A percentile compares a stretch with the other conserved stretches of the same genome.
These are phyloP conservation scores for Homarus americanus DNA, from an alignment of 1,140 invertebrate genomes.

Conservation along the genomic window DNA sequence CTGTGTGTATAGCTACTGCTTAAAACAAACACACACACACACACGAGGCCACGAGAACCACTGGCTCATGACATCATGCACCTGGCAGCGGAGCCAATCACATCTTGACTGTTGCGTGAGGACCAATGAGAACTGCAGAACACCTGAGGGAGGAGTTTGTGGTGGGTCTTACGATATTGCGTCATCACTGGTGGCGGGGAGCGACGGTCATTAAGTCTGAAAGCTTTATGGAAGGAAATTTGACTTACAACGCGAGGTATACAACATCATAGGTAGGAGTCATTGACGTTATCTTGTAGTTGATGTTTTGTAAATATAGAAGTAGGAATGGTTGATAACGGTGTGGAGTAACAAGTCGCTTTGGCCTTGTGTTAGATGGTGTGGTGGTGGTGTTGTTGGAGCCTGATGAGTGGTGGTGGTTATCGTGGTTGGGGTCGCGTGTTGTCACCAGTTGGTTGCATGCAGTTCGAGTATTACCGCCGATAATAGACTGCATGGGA, in stretches of 20 bases:
- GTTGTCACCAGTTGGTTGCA: background rate
- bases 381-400: background rate
- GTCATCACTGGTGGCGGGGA: constrained; percentile 20
- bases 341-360: background rate
- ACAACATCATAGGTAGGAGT: too few relatives aligned
- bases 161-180: constrained; percentile 40
- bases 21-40: too few relatives aligned
- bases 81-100: constrained; percentile 49
- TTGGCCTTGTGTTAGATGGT: background rate
- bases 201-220: background rate
- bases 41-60: constrained; percentile 33
- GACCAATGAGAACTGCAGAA: constrained; percentile 27
- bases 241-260: too few relatives aligned
- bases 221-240: background rate
- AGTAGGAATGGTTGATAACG: too few relatives aligned
- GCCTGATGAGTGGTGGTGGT: background rate
- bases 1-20: too few relatives aligned
- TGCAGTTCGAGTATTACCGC: background rate
- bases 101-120: background rate
- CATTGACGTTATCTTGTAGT: too few relatives aligned
- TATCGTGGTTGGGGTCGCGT: too few relatives aligned
- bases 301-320: too few relatives aligned
- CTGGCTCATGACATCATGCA: constrained; percentile 62
- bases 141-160: constrained; percentile 39
- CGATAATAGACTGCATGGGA: too few relatives aligned